Evolutionary conservation across 1,140 invertebrate genomes (phyloP).

Genomic region (Heliothis virescens): DNA sequence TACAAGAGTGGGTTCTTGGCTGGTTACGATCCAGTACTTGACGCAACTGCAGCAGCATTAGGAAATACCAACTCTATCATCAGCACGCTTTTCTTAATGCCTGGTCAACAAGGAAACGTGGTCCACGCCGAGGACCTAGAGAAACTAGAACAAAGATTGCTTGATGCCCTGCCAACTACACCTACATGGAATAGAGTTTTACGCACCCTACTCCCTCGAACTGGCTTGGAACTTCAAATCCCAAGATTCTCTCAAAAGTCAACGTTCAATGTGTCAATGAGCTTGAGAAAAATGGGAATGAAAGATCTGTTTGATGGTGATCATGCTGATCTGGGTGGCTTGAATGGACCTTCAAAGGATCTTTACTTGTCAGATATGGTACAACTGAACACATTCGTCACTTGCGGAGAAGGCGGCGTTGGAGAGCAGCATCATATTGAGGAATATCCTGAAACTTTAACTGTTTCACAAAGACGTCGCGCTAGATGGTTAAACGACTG

Average conservation of each 20-base stretch:
- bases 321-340: conserved; percentile 92
- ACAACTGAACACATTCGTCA: conserved; percentile 92
- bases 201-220: conserved; percentile 90
- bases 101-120: conserved; percentile 91
- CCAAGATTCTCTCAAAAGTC: conserved; percentile 94
- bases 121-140: conserved; percentile 92
- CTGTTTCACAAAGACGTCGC: conserved; percentile 69
- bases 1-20: conserved; percentile 92
- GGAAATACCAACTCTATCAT: conserved; percentile 90
- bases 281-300: conserved; percentile 92
- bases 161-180: conserved; percentile 89
- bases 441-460: conserved; percentile 90
- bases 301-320: conserved; percentile 91
- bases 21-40: conserved; percentile 93
- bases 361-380: conserved; percentile 92
- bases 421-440: conserved; percentile 92
- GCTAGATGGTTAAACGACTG: conserved; percentile 75
- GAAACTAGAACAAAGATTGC: conserved; percentile 89
- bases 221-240: conserved; percentile 92
- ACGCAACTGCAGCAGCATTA: conserved; percentile 92
- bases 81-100: conserved; percentile 92
- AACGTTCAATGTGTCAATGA: conserved; percentile 91
- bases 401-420: conserved; percentile 91
- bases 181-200: conserved; percentile 91
- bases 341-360: conserved; percentile 91